Conservation (phyloP, 2,113 vertebrate genomes). For the Nestor notabilis region DNA sequence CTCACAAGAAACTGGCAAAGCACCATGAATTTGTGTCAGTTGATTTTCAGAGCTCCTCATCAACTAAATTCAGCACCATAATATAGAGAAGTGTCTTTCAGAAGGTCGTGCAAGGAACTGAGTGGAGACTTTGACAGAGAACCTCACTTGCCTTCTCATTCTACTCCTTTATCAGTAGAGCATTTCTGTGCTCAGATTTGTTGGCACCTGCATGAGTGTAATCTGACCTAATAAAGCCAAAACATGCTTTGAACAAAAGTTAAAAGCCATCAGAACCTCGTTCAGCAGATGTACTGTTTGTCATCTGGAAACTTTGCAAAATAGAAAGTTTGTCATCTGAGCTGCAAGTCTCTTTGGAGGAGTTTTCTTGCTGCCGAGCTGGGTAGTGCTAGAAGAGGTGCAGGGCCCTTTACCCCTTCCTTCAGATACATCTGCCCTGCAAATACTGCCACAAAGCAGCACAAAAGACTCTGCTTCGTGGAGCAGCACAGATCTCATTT, state of each 20-base stretch:
- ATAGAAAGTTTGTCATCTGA: not conserved
- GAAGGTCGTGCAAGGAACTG: not conserved
- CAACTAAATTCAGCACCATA: not conserved
- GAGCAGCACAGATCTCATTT: not conserved
- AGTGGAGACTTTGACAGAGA: not conserved
- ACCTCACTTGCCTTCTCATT: not conserved
- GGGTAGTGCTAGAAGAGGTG: not conserved
- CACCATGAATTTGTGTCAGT: not conserved
- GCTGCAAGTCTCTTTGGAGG: not conserved
- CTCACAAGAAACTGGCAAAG: not conserved
- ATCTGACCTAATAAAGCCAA: not conserved
- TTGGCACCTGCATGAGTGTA: not conserved
- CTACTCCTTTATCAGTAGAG: not conserved
- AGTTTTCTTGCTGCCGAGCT: not conserved
- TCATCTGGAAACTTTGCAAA: not conserved
- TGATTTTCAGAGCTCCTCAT: not conserved
- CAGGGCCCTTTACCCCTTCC: not conserved
- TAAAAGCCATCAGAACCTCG: not conserved
- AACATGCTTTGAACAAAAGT: not conserved
- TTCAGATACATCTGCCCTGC: not conserved
- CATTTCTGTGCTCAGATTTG: not conserved
- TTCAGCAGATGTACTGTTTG: not conserved
- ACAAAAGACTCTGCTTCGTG: not conserved
- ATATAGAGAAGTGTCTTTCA: not conserved
- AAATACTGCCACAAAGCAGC: not conserved